phyloP scores from a whole-genome alignment of 2,888 invertebrate species.

The Pammene fasciana region DNA sequence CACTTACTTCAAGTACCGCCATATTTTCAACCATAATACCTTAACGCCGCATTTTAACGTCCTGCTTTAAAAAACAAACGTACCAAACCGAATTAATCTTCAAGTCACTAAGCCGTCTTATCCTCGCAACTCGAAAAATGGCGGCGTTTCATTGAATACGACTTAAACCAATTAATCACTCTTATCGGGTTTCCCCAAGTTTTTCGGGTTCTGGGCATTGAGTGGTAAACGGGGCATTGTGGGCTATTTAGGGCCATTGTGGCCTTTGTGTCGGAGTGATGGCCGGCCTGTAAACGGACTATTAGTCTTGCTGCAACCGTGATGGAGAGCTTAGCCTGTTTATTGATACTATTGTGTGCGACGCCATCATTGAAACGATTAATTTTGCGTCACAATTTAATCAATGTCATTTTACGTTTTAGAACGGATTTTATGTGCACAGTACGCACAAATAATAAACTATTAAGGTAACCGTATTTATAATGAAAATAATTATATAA shows the following conservation, averaged over 20 bases:
- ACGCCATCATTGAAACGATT: neutral
- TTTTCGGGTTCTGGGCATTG: slow-evolving; percentile 59
- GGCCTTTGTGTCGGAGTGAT: slow-evolving; percentile 65
- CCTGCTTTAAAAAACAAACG: slow-evolving; percentile 30
- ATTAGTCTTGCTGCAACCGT: slow-evolving; percentile 68
- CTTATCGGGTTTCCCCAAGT: slow-evolving; percentile 77
- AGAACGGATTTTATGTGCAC: neutral
- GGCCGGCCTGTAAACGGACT: slow-evolving; percentile 61
- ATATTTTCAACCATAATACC: slow-evolving; percentile 14
- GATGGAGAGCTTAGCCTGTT: slow-evolving; percentile 40
- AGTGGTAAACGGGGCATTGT: slow-evolving; percentile 51
- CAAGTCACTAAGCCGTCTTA: slow-evolving; percentile 58
- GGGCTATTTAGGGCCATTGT: slow-evolving; percentile 69
- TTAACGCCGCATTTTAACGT: neutral
- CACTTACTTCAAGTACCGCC: neutral
- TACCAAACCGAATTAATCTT: slow-evolving; percentile 42
- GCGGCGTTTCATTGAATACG: slow-evolving; percentile 77
- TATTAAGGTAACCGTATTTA: too few species aligned
- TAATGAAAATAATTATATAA: too few species aligned
- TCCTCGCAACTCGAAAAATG: slow-evolving; percentile 56
- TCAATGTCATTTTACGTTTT: neutral
- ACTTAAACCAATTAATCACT: slow-evolving; percentile 82
- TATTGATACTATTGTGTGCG: slow-evolving; percentile 27
- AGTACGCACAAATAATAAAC: too few species aligned
- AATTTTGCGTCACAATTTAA: slow-evolving; percentile 14